phyloP scores from a whole-genome alignment of 2,113 vertebrate species.

The Myxocyprinus asiaticus region DNA sequence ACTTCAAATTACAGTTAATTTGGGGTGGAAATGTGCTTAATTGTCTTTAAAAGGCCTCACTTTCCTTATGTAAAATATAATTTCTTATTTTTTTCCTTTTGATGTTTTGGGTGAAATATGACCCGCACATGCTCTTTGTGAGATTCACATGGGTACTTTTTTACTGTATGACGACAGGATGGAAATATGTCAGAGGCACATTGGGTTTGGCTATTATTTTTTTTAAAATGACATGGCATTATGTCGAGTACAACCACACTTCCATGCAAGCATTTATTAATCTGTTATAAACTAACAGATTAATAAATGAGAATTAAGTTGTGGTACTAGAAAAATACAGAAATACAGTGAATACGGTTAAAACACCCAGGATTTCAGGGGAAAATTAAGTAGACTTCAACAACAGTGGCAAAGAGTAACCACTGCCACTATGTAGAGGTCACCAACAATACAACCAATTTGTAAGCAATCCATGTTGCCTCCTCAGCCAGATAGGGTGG shows the following conservation, averaged over 20 bases:
- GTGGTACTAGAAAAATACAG: not conserved
- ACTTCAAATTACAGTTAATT: too few relatives aligned
- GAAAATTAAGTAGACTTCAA: slow-evolving; percentile 31
- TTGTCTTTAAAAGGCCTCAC: too few relatives aligned
- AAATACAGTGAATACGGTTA: slow-evolving; percentile 58
- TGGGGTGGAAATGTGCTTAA: too few relatives aligned
- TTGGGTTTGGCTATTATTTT: slow-evolving; percentile 16
- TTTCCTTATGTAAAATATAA: too few relatives aligned
- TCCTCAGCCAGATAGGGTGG: slow-evolving; percentile 30
- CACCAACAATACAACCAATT: slow-evolving; percentile 34
- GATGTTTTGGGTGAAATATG: too few relatives aligned
- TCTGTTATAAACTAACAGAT: not conserved
- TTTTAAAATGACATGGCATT: slow-evolving; percentile 2
- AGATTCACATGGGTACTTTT: too few relatives aligned
- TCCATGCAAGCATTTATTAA: slow-evolving; percentile 5
- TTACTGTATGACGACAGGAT: slow-evolving; percentile 3
- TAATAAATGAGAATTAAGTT: not conserved
- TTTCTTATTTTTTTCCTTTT: too few relatives aligned
- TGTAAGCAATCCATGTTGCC: slow-evolving; percentile 23
- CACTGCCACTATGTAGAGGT: slow-evolving; percentile 6
- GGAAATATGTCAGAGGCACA: slow-evolving; percentile 17
- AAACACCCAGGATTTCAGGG: slow-evolving; percentile 38
- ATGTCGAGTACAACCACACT: not conserved
- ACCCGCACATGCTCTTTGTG: too few relatives aligned
- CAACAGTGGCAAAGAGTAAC: slow-evolving; percentile 27